phyloP scores from a whole-genome alignment of 2,888 invertebrate species.

The Cosmia pyralina region DNA sequence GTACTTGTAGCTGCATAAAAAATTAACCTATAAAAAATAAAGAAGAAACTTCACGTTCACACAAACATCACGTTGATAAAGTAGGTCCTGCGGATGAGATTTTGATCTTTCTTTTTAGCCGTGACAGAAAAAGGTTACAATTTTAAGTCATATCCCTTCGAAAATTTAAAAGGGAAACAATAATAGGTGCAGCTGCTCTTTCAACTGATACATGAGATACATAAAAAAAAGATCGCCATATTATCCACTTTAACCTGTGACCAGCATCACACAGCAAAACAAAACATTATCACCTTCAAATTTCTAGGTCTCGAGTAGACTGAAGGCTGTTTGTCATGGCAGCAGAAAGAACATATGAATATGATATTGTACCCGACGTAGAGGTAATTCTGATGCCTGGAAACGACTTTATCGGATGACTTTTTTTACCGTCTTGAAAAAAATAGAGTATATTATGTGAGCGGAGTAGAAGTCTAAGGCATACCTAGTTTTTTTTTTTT shows the following conservation, averaged over 20 bases:
- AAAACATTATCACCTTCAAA: constrained; percentile 34
- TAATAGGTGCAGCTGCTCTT: background rate
- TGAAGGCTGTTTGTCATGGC: constrained; percentile 49
- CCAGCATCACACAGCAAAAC: background rate
- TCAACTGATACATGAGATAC: no score
- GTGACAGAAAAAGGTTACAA: no score
- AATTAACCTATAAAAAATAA: background rate
- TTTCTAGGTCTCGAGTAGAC: constrained; percentile 58
- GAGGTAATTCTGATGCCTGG: constrained; percentile 59
- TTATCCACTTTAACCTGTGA: background rate
- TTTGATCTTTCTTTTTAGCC: background rate
- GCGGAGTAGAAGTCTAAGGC: no score
- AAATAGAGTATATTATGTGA: no score
- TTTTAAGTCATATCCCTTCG: no score
- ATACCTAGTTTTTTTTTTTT: no score
- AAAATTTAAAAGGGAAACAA: background rate
- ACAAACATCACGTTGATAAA: background rate
- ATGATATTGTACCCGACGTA: constrained; percentile 52
- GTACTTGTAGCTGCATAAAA: no score
- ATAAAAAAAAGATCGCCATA: background rate
- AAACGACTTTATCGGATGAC: background rate
- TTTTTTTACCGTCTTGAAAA: no score
- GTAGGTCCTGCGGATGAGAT: background rate
- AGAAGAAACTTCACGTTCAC: background rate
- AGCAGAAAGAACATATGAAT: constrained; percentile 51